Conservation (phyloP, 2,113 vertebrate species). For the Nyctereutes procyonoides region DNA sequence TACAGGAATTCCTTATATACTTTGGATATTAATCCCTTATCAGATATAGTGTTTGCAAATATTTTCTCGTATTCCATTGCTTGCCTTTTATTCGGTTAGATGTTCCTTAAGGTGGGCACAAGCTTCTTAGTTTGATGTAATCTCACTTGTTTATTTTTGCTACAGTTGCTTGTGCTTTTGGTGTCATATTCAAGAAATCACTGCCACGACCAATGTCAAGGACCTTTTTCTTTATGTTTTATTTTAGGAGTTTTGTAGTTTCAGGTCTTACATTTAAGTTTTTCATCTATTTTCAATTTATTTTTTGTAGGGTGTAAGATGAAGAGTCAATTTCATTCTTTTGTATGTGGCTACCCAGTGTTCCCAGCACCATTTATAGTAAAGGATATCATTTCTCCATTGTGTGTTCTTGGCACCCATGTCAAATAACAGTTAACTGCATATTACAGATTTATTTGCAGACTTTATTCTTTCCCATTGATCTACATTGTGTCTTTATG, state of each 20-base stretch:
- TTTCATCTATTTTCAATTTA: not conserved
- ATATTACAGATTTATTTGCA: not conserved
- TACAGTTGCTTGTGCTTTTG: not conserved
- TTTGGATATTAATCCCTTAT: not conserved
- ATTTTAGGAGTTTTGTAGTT: not conserved
- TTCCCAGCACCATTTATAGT: not conserved
- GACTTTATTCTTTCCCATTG: not conserved
- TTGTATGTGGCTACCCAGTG: not conserved
- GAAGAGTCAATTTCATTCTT: not conserved
- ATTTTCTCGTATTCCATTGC: not conserved
- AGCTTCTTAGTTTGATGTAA: not conserved
- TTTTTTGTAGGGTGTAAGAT: not conserved
- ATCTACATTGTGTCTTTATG: not conserved
- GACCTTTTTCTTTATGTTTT: not conserved
- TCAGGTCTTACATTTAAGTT: not conserved
- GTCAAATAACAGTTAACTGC: not conserved
- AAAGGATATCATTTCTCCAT: not conserved
- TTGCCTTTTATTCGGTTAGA: not conserved
- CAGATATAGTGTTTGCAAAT: not conserved
- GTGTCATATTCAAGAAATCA: not conserved
- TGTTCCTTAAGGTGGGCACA: not conserved
- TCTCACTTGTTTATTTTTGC: not conserved
- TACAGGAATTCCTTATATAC: not conserved
- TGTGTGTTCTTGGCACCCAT: not conserved
- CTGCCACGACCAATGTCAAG: not conserved